phyloP scores from a whole-genome alignment of 1,140 invertebrate genomes.

The Drosophila saltans region DNA sequence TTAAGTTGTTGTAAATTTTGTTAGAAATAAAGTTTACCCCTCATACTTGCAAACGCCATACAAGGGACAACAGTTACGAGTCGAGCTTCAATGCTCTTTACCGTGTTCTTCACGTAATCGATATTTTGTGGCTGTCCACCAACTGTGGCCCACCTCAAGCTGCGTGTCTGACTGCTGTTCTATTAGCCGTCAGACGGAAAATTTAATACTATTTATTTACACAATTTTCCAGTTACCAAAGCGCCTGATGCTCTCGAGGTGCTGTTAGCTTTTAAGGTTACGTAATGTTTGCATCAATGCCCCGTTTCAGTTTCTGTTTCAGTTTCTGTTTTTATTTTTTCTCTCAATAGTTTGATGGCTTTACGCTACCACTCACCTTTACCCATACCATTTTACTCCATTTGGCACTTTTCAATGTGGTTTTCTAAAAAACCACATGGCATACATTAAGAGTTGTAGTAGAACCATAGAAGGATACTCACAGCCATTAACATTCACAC shows the following conservation, averaged over 20 bases:
- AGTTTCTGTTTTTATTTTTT: not conserved
- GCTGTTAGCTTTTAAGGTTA: slow-evolving; percentile 41
- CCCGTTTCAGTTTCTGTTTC: not conserved
- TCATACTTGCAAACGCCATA: slow-evolving; percentile 13
- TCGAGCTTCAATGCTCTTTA: slow-evolving; percentile 37
- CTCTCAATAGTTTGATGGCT: slow-evolving; percentile 46
- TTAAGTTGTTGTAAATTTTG: slow-evolving; percentile 73
- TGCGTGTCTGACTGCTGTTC: slow-evolving; percentile 63
- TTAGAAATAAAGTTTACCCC: slow-evolving; percentile 43
- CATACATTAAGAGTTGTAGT: slow-evolving; percentile 7
- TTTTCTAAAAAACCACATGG: slow-evolving; percentile 24
- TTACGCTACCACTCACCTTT: not conserved
- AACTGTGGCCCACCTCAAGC: slow-evolving; percentile 30
- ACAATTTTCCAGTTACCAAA: slow-evolving; percentile 53
- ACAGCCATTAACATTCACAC: slow-evolving; percentile 53
- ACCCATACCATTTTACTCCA: not conserved
- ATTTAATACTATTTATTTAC: slow-evolving; percentile 76
- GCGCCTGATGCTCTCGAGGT: not conserved
- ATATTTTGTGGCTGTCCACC: slow-evolving; percentile 48
- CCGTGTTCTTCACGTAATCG: slow-evolving; percentile 55
- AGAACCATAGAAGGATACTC: slow-evolving; percentile 21
- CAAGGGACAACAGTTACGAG: slow-evolving; percentile 13
- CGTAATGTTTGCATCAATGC: slow-evolving; percentile 51
- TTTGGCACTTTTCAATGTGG: slow-evolving; percentile 16
- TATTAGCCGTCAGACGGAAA: slow-evolving; percentile 68